Base-by-base conservation (phyloP, 2,113 vertebrate species). In the Epinephelus moara region DNA sequence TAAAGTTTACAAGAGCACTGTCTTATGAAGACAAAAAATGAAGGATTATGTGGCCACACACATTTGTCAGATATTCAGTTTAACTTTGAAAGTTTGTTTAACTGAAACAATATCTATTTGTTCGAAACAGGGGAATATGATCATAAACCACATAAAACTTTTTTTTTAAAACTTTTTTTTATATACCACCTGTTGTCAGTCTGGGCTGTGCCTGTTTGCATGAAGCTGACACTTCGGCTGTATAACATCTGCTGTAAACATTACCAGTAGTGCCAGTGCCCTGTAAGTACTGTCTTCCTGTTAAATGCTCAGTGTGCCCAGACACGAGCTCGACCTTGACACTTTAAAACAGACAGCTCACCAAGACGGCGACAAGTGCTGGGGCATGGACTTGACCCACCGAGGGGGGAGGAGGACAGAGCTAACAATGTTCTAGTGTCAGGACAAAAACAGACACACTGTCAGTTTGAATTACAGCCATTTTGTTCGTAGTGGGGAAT, bases 361-460 rank as follows among this genome's bases (percentile, higher is more conserved):
- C 69, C 49, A 40, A 80, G 82, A 83, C n/a, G 52, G 37, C 9
- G n/a, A 73, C 27, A 63, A 85, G 83, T 73, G 55, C 33, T 23
- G 75, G 72, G 84, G 64, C 72, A 59, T 19, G 37, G 85, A 90
- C 81, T 85, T 86, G 86, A 82, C 78, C 84, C 2, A 9, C 14
- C 14, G 66, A 49, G 61, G 1, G 57, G 57, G 57, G 40, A 15
- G 70, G 55, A 73, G 5, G 75, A 37, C 30, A 13, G 61, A 73
- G 74, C 21, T 56, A n/a, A 80, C 76, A 57, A 70, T 70, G 68
- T 40, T 12, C 30, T 19, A 53, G 9, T 37, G 30, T 70, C 45
- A 23, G 19, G 55, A 45, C 11, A 25, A 66, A 50, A 59, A 62
- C 55, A 63, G 2, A 19, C 45, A 17, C 3, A 7, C 12, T 5